Conservation (phyloP, 2,888 invertebrate genomes). For the Luffia ferchaultella region DNA sequence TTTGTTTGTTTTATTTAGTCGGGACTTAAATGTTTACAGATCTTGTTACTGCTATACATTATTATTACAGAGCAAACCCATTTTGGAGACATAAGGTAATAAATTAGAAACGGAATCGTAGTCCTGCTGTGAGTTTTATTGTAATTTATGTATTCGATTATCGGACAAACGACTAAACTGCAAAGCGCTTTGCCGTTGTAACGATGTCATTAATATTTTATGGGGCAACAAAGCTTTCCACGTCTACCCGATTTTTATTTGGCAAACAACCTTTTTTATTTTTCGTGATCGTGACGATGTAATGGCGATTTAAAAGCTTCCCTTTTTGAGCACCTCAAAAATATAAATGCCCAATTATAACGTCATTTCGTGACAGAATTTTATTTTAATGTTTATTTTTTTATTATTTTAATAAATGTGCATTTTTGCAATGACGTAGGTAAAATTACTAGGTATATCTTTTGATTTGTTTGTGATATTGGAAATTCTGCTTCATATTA, state of each 20-base stretch:
- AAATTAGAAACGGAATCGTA: slow-evolving; percentile 37
- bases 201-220: slow-evolving; percentile 39
- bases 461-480: no score
- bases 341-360: no score
- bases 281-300: not conserved
- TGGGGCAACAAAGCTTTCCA: slow-evolving; percentile 19
- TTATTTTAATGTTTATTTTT: no score
- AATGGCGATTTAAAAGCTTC: not conserved
- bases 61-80: no score
- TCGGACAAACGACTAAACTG: slow-evolving; percentile 40
- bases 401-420: no score
- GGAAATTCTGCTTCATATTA: no score
- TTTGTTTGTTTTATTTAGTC: no score
- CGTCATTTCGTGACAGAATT: no score
- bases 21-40: no score
- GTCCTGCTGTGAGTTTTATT: slow-evolving; percentile 41
- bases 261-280: slow-evolving; percentile 6
- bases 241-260: slow-evolving; percentile 15
- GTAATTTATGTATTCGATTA: slow-evolving; percentile 50
- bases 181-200: slow-evolving; percentile 31
- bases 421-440: no score
- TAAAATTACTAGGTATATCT: no score
- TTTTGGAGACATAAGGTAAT: slow-evolving; percentile 23
- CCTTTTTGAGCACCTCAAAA: not conserved
- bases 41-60: no score